Base-by-base conservation (phyloP, 2,888 invertebrate genomes). In the Drosophila rellima region DNA sequence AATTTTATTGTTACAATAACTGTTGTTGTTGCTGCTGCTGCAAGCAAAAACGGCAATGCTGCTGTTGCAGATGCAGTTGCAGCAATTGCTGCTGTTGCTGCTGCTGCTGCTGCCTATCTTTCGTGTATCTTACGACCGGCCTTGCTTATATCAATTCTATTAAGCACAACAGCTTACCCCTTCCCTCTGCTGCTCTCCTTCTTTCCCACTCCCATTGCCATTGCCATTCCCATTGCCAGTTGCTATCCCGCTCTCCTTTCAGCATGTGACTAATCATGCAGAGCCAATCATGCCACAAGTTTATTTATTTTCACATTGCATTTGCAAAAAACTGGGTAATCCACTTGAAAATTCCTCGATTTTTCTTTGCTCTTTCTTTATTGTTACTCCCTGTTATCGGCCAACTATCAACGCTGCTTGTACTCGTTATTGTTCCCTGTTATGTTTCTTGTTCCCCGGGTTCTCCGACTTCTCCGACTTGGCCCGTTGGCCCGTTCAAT, bases 1-100 rank as follows among this genome's bases (percentile, higher is more conserved):
- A 85, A 85, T 85, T 85, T 85, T 85, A 85, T 85, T 85, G 88
- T 85, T 85, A 88, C 86, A 86, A 80, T 85, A 85, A 85, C 85
- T 88, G 85, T 88, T 88, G 82, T 80, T 84, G 82, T 59, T 72
- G 71, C 64, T 48, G 76, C 62, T 33, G 70, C 65, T 62, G 56
- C 69, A 50, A 64, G 74, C 73, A 75, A 79, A 82, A 73, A 70
- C 74, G 62, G 74, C 59, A 81, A 82, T 78, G 74, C 61, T 66
- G 66, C 55, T 63, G 68, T 60, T 52, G 63, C 2, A 59, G 51
- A 18, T 50, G 60, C 23, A 31, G 56, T 8, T 64, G 61, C 23
- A 48, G 47, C 13, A 55, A 54, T 7, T 63, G 50, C 10, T 13
- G 70, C 31, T 42, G 52, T 8, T 20, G 66, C 15, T 67, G 67